Base-by-base conservation (phyloP, 64 coral and sea anemone species). In the Montipora cactus region DNA sequence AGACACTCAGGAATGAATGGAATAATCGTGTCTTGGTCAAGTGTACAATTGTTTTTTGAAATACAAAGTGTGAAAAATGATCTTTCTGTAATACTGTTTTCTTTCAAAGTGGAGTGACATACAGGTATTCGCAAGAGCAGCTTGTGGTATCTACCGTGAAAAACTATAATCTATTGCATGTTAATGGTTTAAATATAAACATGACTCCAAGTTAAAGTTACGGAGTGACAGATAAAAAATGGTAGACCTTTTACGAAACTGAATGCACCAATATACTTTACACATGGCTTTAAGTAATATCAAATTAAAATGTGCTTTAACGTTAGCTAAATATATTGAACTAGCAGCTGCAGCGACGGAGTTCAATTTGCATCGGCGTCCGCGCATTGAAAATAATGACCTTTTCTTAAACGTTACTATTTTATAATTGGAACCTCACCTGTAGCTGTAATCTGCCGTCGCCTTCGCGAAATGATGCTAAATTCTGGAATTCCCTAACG, bases 391-490 rank as follows among this genome's bases (percentile, higher is more conserved):
- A 6, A 84, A 82, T 44, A 46, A 72, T 69, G 82, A 72, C 82
- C 50, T 49, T 1, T 12, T 7, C 20, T 49, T 67, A 49, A 86
- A 49, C 45, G 82, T 18, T 49, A 49, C 66, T 50, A 57, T 11
- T 57, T 21, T n/a, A 10, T 5, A 22, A 14, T 10, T 1, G 8
- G 0, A 22, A 18, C 44, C 46, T 23, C 13, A 86, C 82, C 66
- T 86, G 72, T 22, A 87, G 80, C 49, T 81, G 81, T 16, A 94
- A 57, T 14, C 87, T 94, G 4, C 91, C 82, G 7, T 92, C 59
- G 9, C 47, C 66, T 19, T 87, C 75, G 23, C 58, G 5, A 48
- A 71, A 20, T 6, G 82, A 95, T 5, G 81, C 78, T 48, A 67
- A 87, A 89, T 62, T 79, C 13, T 88, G 59, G 49, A 92, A 5